phyloP scores from a whole-genome alignment of 2,888 invertebrate species.

The Alcis repandata region DNA sequence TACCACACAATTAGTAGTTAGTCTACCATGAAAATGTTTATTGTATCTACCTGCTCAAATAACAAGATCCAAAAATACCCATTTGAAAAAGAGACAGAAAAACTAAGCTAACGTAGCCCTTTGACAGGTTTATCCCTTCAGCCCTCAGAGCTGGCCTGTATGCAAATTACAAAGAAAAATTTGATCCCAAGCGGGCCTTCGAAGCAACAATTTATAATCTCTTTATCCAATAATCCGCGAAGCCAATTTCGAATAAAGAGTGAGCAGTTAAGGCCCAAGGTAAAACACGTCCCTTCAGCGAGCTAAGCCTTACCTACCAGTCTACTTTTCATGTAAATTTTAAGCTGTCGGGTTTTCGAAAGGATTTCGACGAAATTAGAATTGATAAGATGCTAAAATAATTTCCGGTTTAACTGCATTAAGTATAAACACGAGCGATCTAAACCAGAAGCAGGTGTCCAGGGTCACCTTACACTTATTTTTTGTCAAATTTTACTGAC shows the following conservation, averaged over 20 bases:
- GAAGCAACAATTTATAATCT: slow-evolving; percentile 65
- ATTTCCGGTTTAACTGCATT: slow-evolving; percentile 56
- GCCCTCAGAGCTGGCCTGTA: slow-evolving; percentile 26
- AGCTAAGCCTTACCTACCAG: slow-evolving; percentile 65
- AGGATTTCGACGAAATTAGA: slow-evolving; percentile 64
- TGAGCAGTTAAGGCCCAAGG: slow-evolving; percentile 70
- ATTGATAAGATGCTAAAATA: slow-evolving; percentile 59
- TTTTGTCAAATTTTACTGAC: no score
- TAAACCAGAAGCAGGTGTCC: no score
- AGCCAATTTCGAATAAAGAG: slow-evolving; percentile 73
- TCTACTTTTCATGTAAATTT: slow-evolving; percentile 72
- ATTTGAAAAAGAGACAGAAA: background rate
- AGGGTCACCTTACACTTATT: no score
- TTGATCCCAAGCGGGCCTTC: slow-evolving; percentile 50
- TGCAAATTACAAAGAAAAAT: slow-evolving; percentile 47
- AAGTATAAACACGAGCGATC: no score
- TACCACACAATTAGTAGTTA: background rate
- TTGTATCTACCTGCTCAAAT: no score
- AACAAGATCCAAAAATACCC: background rate
- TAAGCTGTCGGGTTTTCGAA: slow-evolving; percentile 68
- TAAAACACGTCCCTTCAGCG: slow-evolving; percentile 64
- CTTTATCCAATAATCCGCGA: slow-evolving; percentile 69
- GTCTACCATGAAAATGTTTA: no score
- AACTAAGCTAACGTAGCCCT: slow-evolving; percentile 22
- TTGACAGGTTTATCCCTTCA: slow-evolving; percentile 31